Percentiles rank a stretch among this genome's conserved stretches.
Evolutionary conservation across 2,888 invertebrate genomes (phyloP).

Genomic region (Drosophila anomalata): DNA sequence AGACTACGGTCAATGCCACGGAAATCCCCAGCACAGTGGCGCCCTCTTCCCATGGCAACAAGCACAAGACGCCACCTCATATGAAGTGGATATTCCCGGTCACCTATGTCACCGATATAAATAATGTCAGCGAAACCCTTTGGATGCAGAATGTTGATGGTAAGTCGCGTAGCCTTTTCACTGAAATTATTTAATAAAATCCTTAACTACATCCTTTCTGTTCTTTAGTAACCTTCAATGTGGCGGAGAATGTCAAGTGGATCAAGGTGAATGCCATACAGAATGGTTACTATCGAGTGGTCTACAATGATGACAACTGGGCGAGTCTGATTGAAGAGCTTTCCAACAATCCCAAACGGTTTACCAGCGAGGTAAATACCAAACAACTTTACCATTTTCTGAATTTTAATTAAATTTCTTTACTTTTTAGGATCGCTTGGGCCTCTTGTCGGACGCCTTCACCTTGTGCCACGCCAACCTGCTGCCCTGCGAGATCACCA

Average conservation of each 20-base stretch:
- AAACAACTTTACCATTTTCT: background rate
- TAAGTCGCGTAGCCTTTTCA: slow-evolving; percentile 42
- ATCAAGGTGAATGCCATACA: slow-evolving; percentile 84
- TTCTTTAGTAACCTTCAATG: slow-evolving; percentile 80
- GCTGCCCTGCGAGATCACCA: slow-evolving; percentile 83
- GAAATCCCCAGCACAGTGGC: slow-evolving; percentile 74
- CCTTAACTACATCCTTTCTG: background rate
- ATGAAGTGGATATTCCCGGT: slow-evolving; percentile 83
- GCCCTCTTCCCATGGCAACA: slow-evolving; percentile 64
- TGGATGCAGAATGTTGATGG: slow-evolving; percentile 83
- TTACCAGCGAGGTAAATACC: slow-evolving; percentile 78
- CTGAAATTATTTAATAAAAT: background rate
- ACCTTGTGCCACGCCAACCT: slow-evolving; percentile 84
- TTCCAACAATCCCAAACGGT: slow-evolving; percentile 78
- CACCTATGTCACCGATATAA: slow-evolving; percentile 82
- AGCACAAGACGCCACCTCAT: slow-evolving; percentile 67
- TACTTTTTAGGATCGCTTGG: slow-evolving; percentile 81
- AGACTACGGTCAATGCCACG: slow-evolving; percentile 70
- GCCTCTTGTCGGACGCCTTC: slow-evolving; percentile 83
- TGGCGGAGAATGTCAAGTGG: slow-evolving; percentile 83
- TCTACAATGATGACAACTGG: slow-evolving; percentile 84
- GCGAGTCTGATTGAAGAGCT: slow-evolving; percentile 81
- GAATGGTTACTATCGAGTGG: slow-evolving; percentile 83
- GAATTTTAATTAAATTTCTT: no score
- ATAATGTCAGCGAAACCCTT: slow-evolving; percentile 80